Conservation (phyloP, 2,888 invertebrate genomes). For the Herminia tarsipennalis region DNA sequence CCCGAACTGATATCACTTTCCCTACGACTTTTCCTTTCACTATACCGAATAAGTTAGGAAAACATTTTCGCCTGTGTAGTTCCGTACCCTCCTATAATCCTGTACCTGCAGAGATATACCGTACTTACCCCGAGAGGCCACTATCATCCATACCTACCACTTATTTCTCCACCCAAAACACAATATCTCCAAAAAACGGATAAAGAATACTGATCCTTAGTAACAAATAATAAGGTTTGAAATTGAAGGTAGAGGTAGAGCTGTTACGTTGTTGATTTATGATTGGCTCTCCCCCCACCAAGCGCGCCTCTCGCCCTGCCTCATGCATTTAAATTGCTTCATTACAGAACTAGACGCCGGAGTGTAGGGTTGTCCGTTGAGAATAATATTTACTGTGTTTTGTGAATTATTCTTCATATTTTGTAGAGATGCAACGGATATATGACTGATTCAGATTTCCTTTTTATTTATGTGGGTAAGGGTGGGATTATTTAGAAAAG, state of each 20-base stretch:
- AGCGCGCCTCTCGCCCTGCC: constrained; percentile 82
- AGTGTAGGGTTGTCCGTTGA: constrained; percentile 77
- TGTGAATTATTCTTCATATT: too few species aligned
- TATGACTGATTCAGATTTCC: too few species aligned
- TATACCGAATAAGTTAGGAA: constrained; percentile 78
- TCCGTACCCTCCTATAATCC: constrained; percentile 79
- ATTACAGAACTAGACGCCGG: constrained; percentile 83
- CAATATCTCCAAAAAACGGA: constrained; percentile 18
- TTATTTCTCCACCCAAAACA: constrained; percentile 24
- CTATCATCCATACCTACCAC: constrained; percentile 82
- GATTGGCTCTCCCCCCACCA: constrained; percentile 72
- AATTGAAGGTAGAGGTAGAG: constrained; percentile 27
- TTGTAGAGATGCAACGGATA: too few species aligned
- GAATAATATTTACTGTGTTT: constrained; percentile 51
- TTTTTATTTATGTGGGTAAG: too few species aligned
- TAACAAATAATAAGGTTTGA: neutral
- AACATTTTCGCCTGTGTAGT: constrained; percentile 80
- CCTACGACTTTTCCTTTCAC: constrained; percentile 79
- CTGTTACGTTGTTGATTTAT: constrained; percentile 51
- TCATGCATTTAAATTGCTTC: constrained; percentile 87
- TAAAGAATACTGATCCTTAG: constrained; percentile 34
- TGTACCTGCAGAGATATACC: constrained; percentile 84
- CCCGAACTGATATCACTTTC: constrained; percentile 74
- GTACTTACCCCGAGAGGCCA: constrained; percentile 80
- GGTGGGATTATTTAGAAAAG: too few species aligned